These are phyloP conservation scores for Campopleginae sp. DNA, from an alignment of 2,888 invertebrate species.

Conservation along the genomic window DNA sequence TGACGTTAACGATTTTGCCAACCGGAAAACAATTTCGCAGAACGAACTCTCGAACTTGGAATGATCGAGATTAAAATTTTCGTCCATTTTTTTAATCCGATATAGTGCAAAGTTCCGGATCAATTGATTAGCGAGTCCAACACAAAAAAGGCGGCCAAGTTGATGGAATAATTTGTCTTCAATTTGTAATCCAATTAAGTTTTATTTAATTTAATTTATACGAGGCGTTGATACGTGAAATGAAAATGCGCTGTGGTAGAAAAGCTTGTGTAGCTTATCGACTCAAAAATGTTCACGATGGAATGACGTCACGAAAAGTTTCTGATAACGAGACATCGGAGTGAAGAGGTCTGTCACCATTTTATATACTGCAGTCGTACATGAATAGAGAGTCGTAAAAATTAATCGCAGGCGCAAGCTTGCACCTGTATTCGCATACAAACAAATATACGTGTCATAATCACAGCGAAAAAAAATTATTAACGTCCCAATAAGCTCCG, in stretches of 20 bases:
- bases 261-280: slow-evolving; percentile 28
- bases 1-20: neutral
- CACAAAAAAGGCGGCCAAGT: neutral
- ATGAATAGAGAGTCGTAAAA: slow-evolving; percentile 36
- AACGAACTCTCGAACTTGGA: slow-evolving; percentile 2
- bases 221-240: neutral
- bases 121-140: neutral
- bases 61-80: neutral
- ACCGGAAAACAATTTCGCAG: slow-evolving; percentile 29
- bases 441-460: neutral
- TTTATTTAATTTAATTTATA: neutral
- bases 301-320: slow-evolving; percentile 45
- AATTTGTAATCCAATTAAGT: neutral
- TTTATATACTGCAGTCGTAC: slow-evolving; percentile 5
- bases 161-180: neutral
- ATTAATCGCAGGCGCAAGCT: slow-evolving; percentile 9
- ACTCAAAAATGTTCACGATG: slow-evolving; percentile 29
- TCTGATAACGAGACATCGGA: slow-evolving; percentile 49
- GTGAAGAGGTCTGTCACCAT: neutral
- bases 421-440: neutral
- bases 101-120: neutral
- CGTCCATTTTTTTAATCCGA: slow-evolving; percentile 19
- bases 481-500: neutral
- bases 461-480: neutral
- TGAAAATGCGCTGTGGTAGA: slow-evolving; percentile 2